phyloP scores from a whole-genome alignment of 92 coral and sea anemone genomes.

The Actinostola sp. region DNA sequence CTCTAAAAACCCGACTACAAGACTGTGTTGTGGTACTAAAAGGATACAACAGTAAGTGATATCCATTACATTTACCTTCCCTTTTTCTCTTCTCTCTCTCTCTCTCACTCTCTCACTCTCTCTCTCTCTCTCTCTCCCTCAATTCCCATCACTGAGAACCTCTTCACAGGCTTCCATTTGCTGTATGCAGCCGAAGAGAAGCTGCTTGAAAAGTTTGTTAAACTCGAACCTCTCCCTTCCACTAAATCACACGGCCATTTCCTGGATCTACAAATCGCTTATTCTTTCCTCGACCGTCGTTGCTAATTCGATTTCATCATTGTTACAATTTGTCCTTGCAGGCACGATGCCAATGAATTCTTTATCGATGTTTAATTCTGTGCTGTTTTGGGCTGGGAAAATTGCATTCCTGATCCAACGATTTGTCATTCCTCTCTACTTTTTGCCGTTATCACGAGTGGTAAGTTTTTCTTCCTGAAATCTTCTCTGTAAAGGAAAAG shows the following conservation, averaged over 20 bases:
- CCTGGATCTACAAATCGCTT: background rate
- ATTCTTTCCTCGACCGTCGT: background rate
- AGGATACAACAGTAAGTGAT: constrained; percentile 16
- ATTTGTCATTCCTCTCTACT: constrained; percentile 14
- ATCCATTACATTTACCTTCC: background rate
- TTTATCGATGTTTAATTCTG: background rate
- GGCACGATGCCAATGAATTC: constrained; percentile 22
- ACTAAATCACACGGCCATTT: too few species aligned
- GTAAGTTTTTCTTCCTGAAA: background rate
- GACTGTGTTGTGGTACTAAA: constrained; percentile 4
- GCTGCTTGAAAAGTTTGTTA: too few species aligned
- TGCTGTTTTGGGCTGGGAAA: constrained; percentile 11
- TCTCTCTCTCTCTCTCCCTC: too few species aligned
- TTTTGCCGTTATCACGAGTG: constrained; percentile 15
- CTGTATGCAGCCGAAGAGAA: too few species aligned
- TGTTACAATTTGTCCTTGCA: background rate
- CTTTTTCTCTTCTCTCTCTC: background rate
- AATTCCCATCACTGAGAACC: too few species aligned
- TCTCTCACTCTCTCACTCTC: background rate
- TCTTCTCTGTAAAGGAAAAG: background rate
- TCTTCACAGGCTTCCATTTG: too few species aligned
- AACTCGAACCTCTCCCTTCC: too few species aligned
- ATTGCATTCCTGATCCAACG: constrained; percentile 6
- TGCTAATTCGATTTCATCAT: too few species aligned
- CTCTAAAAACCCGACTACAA: background rate